These are phyloP conservation scores for Myotis lucifugus DNA, from an alignment of 2,113 vertebrate species.

Conservation along the genomic window DNA sequence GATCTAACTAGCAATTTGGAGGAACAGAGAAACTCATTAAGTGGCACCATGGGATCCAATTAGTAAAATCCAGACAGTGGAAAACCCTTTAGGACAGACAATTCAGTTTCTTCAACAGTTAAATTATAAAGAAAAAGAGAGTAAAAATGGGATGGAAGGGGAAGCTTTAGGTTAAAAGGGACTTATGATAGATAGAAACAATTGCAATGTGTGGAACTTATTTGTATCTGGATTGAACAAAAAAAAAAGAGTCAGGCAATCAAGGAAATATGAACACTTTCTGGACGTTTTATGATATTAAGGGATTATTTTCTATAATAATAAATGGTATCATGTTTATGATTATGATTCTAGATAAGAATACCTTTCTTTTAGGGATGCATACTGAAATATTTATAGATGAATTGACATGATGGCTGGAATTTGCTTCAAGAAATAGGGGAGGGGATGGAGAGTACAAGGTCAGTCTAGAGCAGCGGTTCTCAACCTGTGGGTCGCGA, in stretches of 20 bases:
- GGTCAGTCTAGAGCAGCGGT: neutral
- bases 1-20: conserved; percentile 56
- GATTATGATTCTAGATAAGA: neutral
- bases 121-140: conserved; percentile 52
- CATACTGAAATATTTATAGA: neutral
- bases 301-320: neutral
- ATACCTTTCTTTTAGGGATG: neutral
- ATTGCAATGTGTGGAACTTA: neutral
- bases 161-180: neutral
- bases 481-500: too few species aligned
- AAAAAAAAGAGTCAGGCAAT: neutral
- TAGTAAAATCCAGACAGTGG: conserved; percentile 54
- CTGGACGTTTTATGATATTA: neutral
- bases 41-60: conserved; percentile 56
- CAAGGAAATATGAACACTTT: neutral
- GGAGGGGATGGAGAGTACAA: neutral
- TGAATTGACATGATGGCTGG: neutral
- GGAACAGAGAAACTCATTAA: conserved; percentile 50
- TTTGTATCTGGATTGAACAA: neutral
- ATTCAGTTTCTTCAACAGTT: conserved; percentile 40
- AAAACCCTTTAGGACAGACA: conserved; percentile 57
- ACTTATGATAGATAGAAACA: neutral
- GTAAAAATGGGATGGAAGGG: neutral
- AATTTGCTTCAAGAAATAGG: neutral
- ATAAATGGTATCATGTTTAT: neutral